Evolutionary conservation across 2,797 vertebrate species (phyloP), one percentile per base, ranked within the genome.

Genomic region (Onychomys arenicola): DNA sequence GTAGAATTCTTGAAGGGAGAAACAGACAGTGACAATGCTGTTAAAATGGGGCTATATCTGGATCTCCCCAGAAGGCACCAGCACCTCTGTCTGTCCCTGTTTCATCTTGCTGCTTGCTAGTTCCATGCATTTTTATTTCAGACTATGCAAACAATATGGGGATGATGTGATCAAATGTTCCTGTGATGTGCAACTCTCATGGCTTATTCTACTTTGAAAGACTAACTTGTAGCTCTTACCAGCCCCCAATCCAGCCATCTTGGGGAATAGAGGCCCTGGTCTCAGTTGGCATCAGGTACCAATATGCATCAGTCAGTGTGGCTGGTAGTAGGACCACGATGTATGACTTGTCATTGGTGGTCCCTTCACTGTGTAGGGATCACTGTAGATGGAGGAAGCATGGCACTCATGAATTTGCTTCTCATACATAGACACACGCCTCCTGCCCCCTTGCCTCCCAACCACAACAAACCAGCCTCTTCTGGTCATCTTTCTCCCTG

Each of bases 81-180:
- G 34, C 34, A 89, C 78, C 43, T 12, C 0, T 71, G 49, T 43
- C 32, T 32, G 10, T 84, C 32, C 90, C 14, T 85, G n/a, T 89
- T 43, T 84, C 65, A 65, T 85, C 69, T 89, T 19, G 83, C 52
- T 81, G 6, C 49, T 76, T 96, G 23, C 80, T 89, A 21, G 6
- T 88, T 95, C 90, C 21, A 77, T 76, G 46, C 69, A 89, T 76
- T 89, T 97, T 69, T 55, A 81, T 40, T 87, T 32, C 37, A 95
- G 88, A 76, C 17, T 91, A 63, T n/a, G 25, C 69, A 90, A 84
- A 55, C 13, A 46, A 71, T 17, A 13, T 90, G 81, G 67, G 52
- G 59, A 43, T 32, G 25, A 13, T 71, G n/a, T 75, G 37, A 9
- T 89, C 57, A 59, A 23, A 80, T 23, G n/a, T 1, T 76, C 32